These are phyloP conservation scores for Leptarthrus brevirostris DNA, from an alignment of 2,888 invertebrate species.

Conservation along the genomic window DNA sequence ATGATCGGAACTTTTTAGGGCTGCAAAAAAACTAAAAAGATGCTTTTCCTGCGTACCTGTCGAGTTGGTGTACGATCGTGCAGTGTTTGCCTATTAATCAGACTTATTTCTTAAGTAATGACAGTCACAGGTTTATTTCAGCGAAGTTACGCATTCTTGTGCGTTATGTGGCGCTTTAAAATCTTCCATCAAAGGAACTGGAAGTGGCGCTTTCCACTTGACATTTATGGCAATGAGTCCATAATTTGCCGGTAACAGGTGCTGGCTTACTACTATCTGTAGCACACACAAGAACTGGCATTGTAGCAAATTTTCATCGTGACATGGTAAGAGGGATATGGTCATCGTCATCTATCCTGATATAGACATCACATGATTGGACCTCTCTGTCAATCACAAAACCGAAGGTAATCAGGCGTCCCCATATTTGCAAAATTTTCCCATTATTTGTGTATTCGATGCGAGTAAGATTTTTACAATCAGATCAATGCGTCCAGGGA, in stretches of 20 bases:
- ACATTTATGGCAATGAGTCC: constrained; percentile 48
- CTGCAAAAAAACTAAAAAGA: not conserved
- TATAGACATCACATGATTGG: constrained; percentile 2
- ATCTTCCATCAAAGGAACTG: constrained; percentile 46
- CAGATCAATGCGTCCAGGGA: constrained; percentile 1
- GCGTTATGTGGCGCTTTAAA: constrained; percentile 45
- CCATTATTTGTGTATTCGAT: constrained; percentile 52
- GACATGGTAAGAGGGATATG: no score
- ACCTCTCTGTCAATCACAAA: not conserved
- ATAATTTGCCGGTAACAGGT: constrained; percentile 2
- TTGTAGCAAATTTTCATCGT: not conserved
- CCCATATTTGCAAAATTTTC: constrained; percentile 50
- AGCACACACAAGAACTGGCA: not conserved
- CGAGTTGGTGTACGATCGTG: not conserved
- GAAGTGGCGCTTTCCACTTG: constrained; percentile 50
- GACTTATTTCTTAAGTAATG: not conserved
- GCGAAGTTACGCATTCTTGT: constrained; percentile 24
- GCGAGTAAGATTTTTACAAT: constrained; percentile 10
- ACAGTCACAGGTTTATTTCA: not conserved
- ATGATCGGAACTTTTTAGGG: not conserved
- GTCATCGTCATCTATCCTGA: not conserved
- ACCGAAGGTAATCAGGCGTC: not conserved
- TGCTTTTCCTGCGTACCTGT: not conserved
- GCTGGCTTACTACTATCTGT: not conserved
- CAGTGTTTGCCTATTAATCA: not conserved